A percentile compares a stretch with the other conserved stretches of the same genome.
phyloP scores from a whole-genome alignment of 2,888 invertebrate genomes.

The Tubulanus polymorphus region DNA sequence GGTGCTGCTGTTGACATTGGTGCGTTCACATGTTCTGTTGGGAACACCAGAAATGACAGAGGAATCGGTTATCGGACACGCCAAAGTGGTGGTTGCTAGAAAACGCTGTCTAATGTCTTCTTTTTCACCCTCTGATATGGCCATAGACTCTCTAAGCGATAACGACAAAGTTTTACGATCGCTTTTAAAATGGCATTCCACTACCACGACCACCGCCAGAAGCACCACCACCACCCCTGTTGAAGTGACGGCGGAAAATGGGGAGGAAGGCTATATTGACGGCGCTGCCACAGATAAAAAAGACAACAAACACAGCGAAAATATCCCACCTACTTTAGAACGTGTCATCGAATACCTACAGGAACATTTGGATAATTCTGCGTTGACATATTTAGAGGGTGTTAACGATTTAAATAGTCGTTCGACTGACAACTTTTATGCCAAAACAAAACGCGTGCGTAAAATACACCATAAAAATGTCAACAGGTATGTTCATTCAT shows the following conservation, averaged over 20 bases:
- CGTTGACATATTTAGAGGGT: neutral
- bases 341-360: neutral
- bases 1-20: neutral
- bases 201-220: neutral
- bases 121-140: conserved; percentile 1
- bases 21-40: neutral
- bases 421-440: neutral
- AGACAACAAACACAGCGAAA: neutral
- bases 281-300: neutral
- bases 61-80: neutral
- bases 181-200: neutral
- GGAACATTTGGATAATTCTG: conserved; percentile 1
- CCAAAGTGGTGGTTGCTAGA: neutral
- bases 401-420: neutral
- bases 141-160: neutral
- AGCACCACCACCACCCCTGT: no score
- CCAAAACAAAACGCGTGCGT: neutral
- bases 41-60: neutral
- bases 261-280: no score
- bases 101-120: neutral
- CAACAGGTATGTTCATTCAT: neutral
- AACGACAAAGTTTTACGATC: neutral
- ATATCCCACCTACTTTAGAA: neutral
- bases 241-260: neutral
- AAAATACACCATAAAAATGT: neutral